Evolutionary conservation across 2,797 vertebrate species (phyloP), one percentile per base, ranked within the genome.

Genomic region (Morelia viridis): DNA sequence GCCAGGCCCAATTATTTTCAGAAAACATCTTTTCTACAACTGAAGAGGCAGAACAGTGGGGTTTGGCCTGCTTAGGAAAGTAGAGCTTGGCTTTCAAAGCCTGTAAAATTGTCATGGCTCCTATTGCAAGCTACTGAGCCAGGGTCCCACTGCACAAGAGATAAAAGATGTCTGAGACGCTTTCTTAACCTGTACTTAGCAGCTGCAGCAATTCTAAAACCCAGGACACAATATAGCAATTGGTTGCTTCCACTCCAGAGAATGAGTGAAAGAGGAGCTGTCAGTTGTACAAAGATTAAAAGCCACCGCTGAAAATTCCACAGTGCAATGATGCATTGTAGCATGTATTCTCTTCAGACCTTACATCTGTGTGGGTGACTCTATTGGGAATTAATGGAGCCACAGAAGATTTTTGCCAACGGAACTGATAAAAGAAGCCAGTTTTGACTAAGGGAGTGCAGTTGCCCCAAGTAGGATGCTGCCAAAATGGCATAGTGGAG

Each of bases 1-100:
- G 97, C 97, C 98, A 97, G 96, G 92, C 93, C 94, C 96, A 97
- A 98, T 98, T 97, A 98, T 97, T 97, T 97, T 97, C 97, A 97
- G 97, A 96, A 97, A 90, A 96, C 95, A 94, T 97, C 96, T 97
- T 97, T 96, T 56, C 96, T 96, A 96, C 96, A 96, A 95, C 95
- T 90, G 93, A 96, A 96, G 76, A 96, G 95, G 95, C 94, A 95
- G 95, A 96, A 95, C 89, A 92, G 96, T 95, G 96, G 97, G 96
- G 96, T 97, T 96, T 94, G 96, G 96, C 96, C 92, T 61, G 91
- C 85, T 50, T 92, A 94, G 92, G 94, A 85, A 94, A 87, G 89
- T 64, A 80, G 94, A 89, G 93, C 93, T 84, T 92, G 89, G 28
- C 76, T 94, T 89, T 95, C 93, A n/a, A 88, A 92, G 93, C 94